Percentiles rank a stretch among this genome's conserved stretches.
These are phyloP conservation scores for Melanotaenia pygmaea DNA, from an alignment of 2,797 vertebrate genomes.

Conservation along the genomic window DNA sequence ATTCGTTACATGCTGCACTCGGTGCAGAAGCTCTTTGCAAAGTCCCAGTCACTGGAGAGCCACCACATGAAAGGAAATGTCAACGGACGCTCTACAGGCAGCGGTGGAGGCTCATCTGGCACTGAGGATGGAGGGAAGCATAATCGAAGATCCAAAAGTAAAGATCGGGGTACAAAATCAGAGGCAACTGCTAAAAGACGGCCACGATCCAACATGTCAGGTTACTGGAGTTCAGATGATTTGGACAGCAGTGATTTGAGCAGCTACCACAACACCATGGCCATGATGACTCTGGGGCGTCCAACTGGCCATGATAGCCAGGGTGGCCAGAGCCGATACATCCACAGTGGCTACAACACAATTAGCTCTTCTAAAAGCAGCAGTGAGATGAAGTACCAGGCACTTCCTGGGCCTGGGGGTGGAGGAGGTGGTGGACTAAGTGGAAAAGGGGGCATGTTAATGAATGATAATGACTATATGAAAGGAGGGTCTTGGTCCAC, in stretches of 20 bases:
- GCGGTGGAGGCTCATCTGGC: slow-evolving; percentile 83
- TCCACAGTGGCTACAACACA: slow-evolving; percentile 96
- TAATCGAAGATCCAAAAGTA: slow-evolving; percentile 94
- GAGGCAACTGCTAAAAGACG: slow-evolving; percentile 91
- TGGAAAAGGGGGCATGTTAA: slow-evolving; percentile 78
- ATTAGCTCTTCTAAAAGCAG: slow-evolving; percentile 96
- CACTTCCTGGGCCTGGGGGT: slow-evolving; percentile 81
- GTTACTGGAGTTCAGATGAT: slow-evolving; percentile 99
- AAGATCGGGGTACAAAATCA: slow-evolving; percentile 91
- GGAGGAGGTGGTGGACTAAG: slow-evolving; percentile 75
- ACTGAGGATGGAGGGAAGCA: slow-evolving; percentile 90
- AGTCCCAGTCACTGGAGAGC: slow-evolving; percentile 95
- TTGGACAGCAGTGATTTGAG: slow-evolving; percentile 93
- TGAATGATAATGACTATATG: slow-evolving; percentile 89
- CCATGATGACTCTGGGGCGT: slow-evolving; percentile 93
- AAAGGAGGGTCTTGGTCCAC: slow-evolving; percentile 98
- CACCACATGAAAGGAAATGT: slow-evolving; percentile 88
- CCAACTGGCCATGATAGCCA: slow-evolving; percentile 74
- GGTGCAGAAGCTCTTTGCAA: slow-evolving; percentile 97
- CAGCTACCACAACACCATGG: slow-evolving; percentile 89
- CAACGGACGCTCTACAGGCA: slow-evolving; percentile 86
- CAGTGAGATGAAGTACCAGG: slow-evolving; percentile 89
- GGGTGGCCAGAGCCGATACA: slow-evolving; percentile 82
- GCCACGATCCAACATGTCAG: slow-evolving; percentile 95
- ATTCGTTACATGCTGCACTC: slow-evolving; percentile 98